Percentiles rank a stretch among this genome's conserved stretches.
phyloP scores from a whole-genome alignment of 1,140 invertebrate species.

The Hesperophylax magnus region DNA sequence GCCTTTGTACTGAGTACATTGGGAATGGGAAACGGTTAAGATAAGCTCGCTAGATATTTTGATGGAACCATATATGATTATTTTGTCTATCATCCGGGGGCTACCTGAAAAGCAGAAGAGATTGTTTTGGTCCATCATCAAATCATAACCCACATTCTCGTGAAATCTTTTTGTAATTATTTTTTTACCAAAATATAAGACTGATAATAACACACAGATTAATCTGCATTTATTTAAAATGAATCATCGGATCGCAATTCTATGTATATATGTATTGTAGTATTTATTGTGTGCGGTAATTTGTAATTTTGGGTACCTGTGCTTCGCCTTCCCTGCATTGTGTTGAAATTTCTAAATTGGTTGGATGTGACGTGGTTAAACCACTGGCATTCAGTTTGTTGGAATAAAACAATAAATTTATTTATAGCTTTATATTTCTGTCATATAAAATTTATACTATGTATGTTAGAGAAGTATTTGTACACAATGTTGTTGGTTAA shows the following conservation, averaged over 20 bases:
- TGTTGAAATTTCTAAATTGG: constrained; percentile 42
- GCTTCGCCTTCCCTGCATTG: constrained; percentile 45
- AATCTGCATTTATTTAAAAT: constrained; percentile 28
- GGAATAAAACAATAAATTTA: constrained; percentile 48
- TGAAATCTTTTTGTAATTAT: constrained; percentile 19
- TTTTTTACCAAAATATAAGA: constrained; percentile 40
- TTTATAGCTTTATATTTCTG: constrained; percentile 52
- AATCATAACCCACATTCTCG: neutral
- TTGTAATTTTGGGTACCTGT: constrained; percentile 40
- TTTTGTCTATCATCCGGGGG: no score
- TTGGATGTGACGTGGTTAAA: constrained; percentile 33
- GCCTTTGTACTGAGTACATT: no score
- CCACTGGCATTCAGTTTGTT: constrained; percentile 12
- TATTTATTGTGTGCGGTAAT: neutral
- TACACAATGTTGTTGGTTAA: constrained; percentile 50
- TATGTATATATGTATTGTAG: neutral
- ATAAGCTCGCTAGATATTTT: no score
- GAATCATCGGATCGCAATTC: neutral
- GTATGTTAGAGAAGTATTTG: constrained; percentile 52
- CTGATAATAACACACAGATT: constrained; percentile 31
- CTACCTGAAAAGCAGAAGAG: no score
- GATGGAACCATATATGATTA: no score
- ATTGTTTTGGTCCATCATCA: no score
- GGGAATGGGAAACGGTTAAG: no score
- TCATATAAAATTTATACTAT: constrained; percentile 51